Percentiles rank a stretch among this genome's conserved stretches.
phyloP scores from a whole-genome alignment of 2,797 vertebrate species.

The Amphiprion clarkii region DNA sequence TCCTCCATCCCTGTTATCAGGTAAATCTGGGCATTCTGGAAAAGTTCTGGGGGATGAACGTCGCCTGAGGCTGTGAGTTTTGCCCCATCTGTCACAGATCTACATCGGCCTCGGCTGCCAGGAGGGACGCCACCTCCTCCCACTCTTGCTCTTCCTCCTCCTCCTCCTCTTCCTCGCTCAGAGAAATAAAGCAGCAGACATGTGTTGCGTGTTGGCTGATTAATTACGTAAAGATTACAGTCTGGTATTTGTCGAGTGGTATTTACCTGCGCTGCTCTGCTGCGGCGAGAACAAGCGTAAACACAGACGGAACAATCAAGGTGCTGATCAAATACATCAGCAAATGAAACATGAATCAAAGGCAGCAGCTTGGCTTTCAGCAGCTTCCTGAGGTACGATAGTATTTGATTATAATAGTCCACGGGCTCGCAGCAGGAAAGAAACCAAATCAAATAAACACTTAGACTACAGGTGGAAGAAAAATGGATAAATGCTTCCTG shows the following conservation, averaged over 20 bases:
- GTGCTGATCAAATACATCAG: constrained; percentile 9
- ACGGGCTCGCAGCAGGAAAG: constrained; percentile 6
- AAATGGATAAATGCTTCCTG: not conserved
- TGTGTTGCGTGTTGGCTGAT: constrained; percentile 25
- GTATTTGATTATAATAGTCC: constrained; percentile 20
- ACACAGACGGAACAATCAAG: constrained; percentile 5
- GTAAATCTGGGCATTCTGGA: constrained; percentile 96
- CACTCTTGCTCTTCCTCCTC: constrained; percentile 40
- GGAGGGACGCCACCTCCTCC: constrained; percentile 86
- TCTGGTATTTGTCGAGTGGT: constrained; percentile 43
- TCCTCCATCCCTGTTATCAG: constrained; percentile 89
- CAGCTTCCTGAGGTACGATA: constrained; percentile 18
- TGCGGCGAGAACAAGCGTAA: constrained; percentile 4
- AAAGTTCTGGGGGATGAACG: constrained; percentile 88
- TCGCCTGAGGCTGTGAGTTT: constrained; percentile 90
- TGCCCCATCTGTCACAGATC: constrained; percentile 98
- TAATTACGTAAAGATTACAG: constrained; percentile 50
- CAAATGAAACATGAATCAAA: constrained; percentile 23
- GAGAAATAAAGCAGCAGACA: constrained; percentile 27
- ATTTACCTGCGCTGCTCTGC: constrained; percentile 59
- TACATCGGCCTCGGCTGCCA: constrained; percentile 90
- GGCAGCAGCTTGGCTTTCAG: not conserved
- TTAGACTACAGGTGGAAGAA: not conserved
- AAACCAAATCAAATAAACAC: constrained; percentile 12
- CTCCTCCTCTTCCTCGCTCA: constrained; percentile 40